phyloP scores from a whole-genome alignment of 2,797 vertebrate genomes.

The Heteromormyrus szaboi region DNA sequence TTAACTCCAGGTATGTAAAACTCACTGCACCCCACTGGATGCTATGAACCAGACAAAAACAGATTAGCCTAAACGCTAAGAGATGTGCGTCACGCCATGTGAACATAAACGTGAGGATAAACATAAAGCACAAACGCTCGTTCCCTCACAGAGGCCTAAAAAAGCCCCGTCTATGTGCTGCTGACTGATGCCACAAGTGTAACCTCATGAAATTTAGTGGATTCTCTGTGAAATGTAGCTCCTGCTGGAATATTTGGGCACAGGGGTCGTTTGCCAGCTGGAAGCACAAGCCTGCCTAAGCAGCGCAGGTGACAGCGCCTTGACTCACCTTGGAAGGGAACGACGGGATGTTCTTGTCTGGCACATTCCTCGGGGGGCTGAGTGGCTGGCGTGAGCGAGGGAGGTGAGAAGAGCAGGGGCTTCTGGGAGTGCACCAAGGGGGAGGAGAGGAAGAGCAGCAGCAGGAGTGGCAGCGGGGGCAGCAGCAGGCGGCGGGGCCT shows the following conservation, averaged over 20 bases:
- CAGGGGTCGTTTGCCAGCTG: background rate
- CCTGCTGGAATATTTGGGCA: background rate
- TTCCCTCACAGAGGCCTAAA: background rate
- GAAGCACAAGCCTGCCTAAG: background rate
- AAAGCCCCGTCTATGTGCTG: background rate
- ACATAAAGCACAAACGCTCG: background rate
- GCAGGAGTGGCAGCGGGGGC: slow-evolving; percentile 56
- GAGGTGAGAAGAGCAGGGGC: slow-evolving; percentile 28
- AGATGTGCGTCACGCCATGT: background rate
- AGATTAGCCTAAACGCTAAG: background rate
- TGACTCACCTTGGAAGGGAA: slow-evolving; percentile 84
- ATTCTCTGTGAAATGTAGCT: background rate
- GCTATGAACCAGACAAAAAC: background rate
- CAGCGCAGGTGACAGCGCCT: background rate
- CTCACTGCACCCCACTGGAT: background rate
- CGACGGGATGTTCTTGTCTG: slow-evolving; percentile 81
- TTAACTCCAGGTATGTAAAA: background rate
- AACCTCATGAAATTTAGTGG: background rate
- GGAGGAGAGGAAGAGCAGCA: slow-evolving; percentile 65
- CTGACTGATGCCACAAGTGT: background rate
- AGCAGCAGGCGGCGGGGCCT: slow-evolving; percentile 64
- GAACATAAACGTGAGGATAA: background rate
- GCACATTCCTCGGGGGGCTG: slow-evolving; percentile 60
- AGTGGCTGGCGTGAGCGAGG: slow-evolving; percentile 37
- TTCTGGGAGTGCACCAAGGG: slow-evolving; percentile 20